Percentiles rank a stretch among this genome's conserved stretches.
Conservation (phyloP, 2,888 invertebrate species). For the Drosophila formosana region DNA sequence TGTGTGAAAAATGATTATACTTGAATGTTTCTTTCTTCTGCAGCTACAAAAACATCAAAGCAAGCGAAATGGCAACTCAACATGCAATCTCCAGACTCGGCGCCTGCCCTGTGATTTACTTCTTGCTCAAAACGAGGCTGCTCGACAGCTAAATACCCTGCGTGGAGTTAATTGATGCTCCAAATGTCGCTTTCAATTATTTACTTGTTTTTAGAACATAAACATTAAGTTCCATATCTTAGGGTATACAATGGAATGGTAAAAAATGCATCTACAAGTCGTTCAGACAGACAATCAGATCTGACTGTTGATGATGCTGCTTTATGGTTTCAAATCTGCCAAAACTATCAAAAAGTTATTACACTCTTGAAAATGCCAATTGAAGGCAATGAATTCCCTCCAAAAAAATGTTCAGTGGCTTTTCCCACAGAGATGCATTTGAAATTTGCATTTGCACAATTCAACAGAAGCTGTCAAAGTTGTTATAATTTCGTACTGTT, state of each 20-base stretch:
- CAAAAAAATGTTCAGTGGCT: too few species aligned
- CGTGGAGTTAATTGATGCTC: too few species aligned
- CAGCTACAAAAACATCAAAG: constrained; percentile 4
- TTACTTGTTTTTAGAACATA: too few species aligned
- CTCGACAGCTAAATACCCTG: background rate
- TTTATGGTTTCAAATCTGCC: too few species aligned
- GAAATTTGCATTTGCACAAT: background rate
- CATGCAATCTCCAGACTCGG: constrained; percentile 4
- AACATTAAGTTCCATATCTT: too few species aligned
- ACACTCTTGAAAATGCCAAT: too few species aligned
- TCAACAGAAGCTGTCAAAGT: background rate
- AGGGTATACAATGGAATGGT: too few species aligned
- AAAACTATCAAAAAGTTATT: too few species aligned
- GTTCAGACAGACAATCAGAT: too few species aligned
- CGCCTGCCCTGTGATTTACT: background rate
- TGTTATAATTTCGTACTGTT: background rate
- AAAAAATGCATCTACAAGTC: too few species aligned
- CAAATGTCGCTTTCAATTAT: too few species aligned
- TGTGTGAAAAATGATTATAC: constrained; percentile 17
- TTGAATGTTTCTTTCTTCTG: constrained; percentile 4
- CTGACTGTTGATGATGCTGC: too few species aligned
- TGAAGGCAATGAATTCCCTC: background rate
- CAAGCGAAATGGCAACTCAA: constrained; percentile 3
- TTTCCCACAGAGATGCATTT: background rate
- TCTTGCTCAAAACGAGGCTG: background rate